Evolutionary conservation across 2,797 vertebrate genomes (phyloP).

Genomic region (Dendrocincla fuliginosa): DNA sequence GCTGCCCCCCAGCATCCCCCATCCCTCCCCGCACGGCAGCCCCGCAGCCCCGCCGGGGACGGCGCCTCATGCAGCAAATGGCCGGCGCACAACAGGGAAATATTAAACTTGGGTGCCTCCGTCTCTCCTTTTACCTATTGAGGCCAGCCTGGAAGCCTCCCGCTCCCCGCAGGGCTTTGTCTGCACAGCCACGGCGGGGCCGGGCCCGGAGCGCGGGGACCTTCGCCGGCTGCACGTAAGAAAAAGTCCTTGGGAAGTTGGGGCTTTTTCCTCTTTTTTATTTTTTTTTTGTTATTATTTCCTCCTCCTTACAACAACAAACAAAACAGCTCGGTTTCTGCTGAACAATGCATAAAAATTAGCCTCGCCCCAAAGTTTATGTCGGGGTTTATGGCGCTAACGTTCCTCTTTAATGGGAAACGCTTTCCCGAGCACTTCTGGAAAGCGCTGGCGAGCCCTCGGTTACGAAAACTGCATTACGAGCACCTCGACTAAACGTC

Average conservation of each 20-base stretch:
- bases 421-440: neutral
- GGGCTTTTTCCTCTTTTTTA: neutral
- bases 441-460: neutral
- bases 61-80: slow-evolving; percentile 64
- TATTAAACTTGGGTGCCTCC: slow-evolving; percentile 20
- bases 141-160: neutral
- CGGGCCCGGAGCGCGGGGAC: neutral
- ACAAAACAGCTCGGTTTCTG: neutral
- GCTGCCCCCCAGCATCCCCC: neutral
- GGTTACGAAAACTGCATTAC: neutral
- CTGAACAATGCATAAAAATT: slow-evolving; percentile 11
- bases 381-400: neutral
- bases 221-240: neutral
- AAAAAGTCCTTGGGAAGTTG: slow-evolving; percentile 2
- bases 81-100: slow-evolving; percentile 42
- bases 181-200: neutral
- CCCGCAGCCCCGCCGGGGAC: neutral
- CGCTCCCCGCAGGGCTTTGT: slow-evolving; percentile 40
- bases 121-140: neutral
- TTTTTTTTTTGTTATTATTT: neutral
- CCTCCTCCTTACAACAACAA: neutral
- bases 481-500: neutral
- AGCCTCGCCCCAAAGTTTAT: slow-evolving; percentile 41
- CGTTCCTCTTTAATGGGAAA: neutral
- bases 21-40: neutral